phyloP scores from a whole-genome alignment of 2,797 vertebrate species.

The Chlorospingus semifuscus region DNA sequence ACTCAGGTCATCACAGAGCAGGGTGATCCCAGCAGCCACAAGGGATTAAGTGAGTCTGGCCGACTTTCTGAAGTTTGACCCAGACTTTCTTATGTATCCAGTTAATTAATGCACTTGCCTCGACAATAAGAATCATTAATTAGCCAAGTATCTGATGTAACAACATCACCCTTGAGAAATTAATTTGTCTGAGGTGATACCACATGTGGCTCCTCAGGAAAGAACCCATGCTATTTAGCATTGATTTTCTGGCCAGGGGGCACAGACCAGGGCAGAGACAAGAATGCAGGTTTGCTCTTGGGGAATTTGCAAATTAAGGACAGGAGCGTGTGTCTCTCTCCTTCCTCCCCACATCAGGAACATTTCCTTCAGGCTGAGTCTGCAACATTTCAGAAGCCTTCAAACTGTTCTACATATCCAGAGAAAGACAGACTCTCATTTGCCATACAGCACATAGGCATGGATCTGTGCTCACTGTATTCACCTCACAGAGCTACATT shows the following conservation, averaged over 20 bases:
- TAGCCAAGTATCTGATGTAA: not conserved
- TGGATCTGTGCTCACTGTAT: not conserved
- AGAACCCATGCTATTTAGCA: not conserved
- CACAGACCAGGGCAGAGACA: not conserved
- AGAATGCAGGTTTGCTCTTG: not conserved
- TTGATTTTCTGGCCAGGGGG: not conserved
- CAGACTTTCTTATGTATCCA: not conserved
- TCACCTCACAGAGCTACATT: not conserved
- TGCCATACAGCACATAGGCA: not conserved
- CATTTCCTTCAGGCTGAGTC: not conserved
- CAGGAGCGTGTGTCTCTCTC: not conserved
- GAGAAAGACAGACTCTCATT: not conserved
- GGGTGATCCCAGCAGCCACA: conserved; percentile 15
- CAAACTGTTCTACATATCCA: not conserved
- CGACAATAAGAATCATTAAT: not conserved
- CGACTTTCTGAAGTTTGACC: conserved; percentile 40
- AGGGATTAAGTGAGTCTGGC: conserved; percentile 21
- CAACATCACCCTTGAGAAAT: not conserved
- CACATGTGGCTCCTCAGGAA: not conserved
- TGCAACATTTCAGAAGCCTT: not conserved
- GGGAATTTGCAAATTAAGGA: not conserved
- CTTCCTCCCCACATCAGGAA: not conserved
- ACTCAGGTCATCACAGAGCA: conserved; percentile 6
- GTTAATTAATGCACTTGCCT: not conserved
- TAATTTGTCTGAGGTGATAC: not conserved